Evolutionary conservation across 2,113 vertebrate genomes (phyloP).

Genomic region (Protobothrops flavoviridis): DNA sequence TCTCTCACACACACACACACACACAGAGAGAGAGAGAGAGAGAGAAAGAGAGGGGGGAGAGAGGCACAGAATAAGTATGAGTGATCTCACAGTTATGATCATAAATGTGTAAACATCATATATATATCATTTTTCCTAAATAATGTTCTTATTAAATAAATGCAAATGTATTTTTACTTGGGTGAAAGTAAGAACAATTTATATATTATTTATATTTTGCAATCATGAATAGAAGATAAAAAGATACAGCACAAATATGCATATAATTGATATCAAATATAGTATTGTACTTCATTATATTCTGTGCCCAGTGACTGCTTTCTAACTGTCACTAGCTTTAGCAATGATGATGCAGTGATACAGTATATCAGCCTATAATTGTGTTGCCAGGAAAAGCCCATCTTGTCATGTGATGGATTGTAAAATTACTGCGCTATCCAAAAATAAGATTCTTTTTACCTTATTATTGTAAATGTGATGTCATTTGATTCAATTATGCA

Average conservation of each 20-base stretch:
- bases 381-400: background rate
- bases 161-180: slow-evolving; percentile 14
- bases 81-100: background rate
- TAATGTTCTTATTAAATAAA: background rate
- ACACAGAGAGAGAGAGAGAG: background rate
- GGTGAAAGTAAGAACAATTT: background rate
- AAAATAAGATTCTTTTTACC: background rate
- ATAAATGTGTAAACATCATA: slow-evolving; percentile 8
- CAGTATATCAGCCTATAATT: background rate
- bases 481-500: background rate
- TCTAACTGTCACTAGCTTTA: background rate
- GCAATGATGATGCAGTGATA: background rate
- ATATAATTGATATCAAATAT: background rate
- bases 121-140: background rate
- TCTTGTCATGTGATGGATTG: background rate
- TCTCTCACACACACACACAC: too few species aligned
- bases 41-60: background rate
- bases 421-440: background rate
- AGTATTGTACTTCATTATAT: background rate
- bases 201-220: background rate
- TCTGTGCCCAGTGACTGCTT: background rate
- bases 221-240: background rate
- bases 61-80: slow-evolving; percentile 9
- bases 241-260: background rate
- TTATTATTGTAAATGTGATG: background rate